phyloP scores from a whole-genome alignment of 2,797 vertebrate species.

The Gymnothorax javanicus region DNA sequence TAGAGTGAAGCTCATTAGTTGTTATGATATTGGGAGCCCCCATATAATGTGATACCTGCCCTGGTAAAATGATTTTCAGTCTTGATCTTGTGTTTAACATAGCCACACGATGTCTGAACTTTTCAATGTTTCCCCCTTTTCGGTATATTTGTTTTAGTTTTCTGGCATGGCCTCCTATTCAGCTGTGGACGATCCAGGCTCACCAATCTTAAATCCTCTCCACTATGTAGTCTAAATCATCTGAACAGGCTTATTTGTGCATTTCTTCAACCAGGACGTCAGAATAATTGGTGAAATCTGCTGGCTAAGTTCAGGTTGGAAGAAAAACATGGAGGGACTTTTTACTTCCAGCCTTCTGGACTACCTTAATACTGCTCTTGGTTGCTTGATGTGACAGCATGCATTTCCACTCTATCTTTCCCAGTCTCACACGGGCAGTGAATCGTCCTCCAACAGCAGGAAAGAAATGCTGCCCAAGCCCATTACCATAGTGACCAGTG shows the following conservation, averaged over 20 bases:
- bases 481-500: constrained; percentile 81
- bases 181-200: too few species aligned
- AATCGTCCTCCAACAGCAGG: constrained; percentile 87
- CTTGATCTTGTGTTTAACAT: background rate
- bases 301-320: too few species aligned
- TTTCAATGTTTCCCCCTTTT: background rate
- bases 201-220: too few species aligned
- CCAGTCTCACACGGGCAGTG: constrained; percentile 88
- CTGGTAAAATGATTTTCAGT: background rate
- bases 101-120: background rate
- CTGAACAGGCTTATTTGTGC: background rate
- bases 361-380: background rate
- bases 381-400: constrained; percentile 2
- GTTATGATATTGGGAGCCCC: background rate
- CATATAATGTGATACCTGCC: background rate
- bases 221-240: background rate
- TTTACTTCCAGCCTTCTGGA: too few species aligned
- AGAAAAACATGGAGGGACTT: too few species aligned
- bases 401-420: constrained; percentile 57
- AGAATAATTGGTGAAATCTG: too few species aligned
- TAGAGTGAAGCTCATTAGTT: too few species aligned
- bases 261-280: too few species aligned
- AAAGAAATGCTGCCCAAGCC: constrained; percentile 87
- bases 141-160: background rate
- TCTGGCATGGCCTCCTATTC: background rate